Evolutionary conservation across 2,113 vertebrate species (phyloP).

Genomic region (Sturnus vulgaris): DNA sequence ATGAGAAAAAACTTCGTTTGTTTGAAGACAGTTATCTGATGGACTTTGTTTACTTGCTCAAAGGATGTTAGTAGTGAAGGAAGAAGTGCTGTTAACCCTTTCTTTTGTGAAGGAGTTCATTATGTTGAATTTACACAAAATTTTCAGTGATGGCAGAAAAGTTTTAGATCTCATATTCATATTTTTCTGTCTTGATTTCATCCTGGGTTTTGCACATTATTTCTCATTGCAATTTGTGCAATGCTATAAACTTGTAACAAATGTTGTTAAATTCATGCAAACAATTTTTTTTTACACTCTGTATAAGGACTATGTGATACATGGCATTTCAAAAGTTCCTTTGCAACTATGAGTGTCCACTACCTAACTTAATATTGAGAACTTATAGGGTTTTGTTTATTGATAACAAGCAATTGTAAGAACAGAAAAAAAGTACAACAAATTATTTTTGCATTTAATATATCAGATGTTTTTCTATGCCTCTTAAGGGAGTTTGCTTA

Average conservation of each 20-base stretch:
- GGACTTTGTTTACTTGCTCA: constrained; percentile 1
- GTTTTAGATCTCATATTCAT: not conserved
- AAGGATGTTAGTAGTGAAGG: not conserved
- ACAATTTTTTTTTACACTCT: not conserved
- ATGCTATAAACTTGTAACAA: not conserved
- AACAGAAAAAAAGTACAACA: not conserved
- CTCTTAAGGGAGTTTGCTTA: constrained; percentile 51
- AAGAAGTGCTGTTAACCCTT: constrained; percentile 14
- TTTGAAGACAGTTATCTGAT: constrained; percentile 37
- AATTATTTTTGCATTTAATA: constrained; percentile 22
- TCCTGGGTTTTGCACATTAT: not conserved
- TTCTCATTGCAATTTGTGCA: not conserved
- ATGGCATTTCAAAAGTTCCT: not conserved
- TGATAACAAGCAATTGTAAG: not conserved
- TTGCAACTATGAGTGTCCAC: not conserved
- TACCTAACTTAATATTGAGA: not conserved
- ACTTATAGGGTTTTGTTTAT: not conserved
- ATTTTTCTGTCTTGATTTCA: not conserved
- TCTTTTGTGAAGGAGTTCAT: not conserved
- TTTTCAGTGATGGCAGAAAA: not conserved
- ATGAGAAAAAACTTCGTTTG: not conserved
- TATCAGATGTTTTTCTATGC: constrained; percentile 30
- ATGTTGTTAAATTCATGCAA: not conserved
- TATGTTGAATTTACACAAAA: not conserved
- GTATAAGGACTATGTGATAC: not conserved